Base-by-base conservation (phyloP, 1,140 invertebrate genomes). In the Procambarus virginalis region DNA sequence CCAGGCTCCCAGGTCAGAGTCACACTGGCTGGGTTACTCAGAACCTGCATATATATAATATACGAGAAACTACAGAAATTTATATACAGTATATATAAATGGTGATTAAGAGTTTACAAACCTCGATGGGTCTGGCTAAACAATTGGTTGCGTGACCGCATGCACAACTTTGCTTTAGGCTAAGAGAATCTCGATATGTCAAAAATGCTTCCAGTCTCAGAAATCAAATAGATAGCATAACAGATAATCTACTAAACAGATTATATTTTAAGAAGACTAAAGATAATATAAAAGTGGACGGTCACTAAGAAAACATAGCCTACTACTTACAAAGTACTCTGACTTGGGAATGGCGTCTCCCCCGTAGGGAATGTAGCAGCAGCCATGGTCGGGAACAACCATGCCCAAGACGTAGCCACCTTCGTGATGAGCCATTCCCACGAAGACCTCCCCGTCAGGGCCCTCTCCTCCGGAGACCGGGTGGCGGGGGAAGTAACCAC, bases 371-470 rank as follows among this genome's bases (percentile, higher is more conserved):
- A 94, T 90, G 91, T 94, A 94, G 87, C 93, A 93, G 22, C 86
- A 86, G 2, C 92, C 92, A 70, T 93, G 93, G 10, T 92, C 91
- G 2, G 93, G 93, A 3, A 93, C 93, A 14, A 94, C 83, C 92
- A 93, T 94, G 51, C 93, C 93, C 46, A 93, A 92, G 17, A 94
- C 89, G 76, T 92, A 91, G 64, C 92, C 93, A 49, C 93, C 93
- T 34, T 93, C 88, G 78, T 93, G 92, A n/a, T 92, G 86, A 2
- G 93, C 92, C 88, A 93, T 91, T 12, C 93, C 93, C 46, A 94
- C 93, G 77, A 92, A 94, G 58, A 92, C 92, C 92, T 49, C 90
- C 73, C 75, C 89, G 60, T 85, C 84, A 77, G 58, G 91, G 77
- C 86, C 89, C 86, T 92, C 92, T 88, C 20, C 91, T 46, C 77